Percentiles rank a stretch among this genome's conserved stretches.
Conservation (phyloP, 2,888 invertebrate species). For the Halictus quadricinctus region DNA sequence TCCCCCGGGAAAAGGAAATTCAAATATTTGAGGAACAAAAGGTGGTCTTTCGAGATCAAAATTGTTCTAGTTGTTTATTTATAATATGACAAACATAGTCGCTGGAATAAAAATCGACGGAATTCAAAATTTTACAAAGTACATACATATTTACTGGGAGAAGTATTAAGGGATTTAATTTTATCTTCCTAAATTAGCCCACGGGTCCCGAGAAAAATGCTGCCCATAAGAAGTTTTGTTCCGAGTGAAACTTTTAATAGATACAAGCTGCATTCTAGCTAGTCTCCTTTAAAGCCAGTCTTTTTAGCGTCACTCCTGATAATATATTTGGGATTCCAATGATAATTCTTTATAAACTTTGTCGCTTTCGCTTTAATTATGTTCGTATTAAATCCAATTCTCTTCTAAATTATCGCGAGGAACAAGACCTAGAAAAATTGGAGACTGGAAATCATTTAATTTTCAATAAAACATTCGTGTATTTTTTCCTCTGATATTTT, state of each 20-base stretch:
- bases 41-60: neutral
- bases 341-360: neutral
- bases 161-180: neutral
- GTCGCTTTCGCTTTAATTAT: neutral
- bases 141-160: neutral
- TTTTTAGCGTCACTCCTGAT: neutral
- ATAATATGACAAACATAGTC: neutral
- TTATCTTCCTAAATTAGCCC: neutral
- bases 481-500: no score
- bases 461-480: neutral
- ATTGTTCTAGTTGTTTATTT: neutral
- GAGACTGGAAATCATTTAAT: neutral
- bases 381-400: neutral
- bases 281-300: neutral
- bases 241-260: constrained; percentile 1
- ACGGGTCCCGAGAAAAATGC: neutral
- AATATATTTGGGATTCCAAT: neutral
- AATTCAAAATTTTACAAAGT: neutral
- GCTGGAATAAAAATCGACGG: neutral
- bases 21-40: neutral
- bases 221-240: neutral
- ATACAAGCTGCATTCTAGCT: neutral
- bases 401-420: neutral
- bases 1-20: neutral
- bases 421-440: neutral